Percentiles rank a stretch among this genome's conserved stretches.
Evolutionary conservation across 2,888 invertebrate genomes (phyloP).

Genomic region (Nephrotoma appendiculata): DNA sequence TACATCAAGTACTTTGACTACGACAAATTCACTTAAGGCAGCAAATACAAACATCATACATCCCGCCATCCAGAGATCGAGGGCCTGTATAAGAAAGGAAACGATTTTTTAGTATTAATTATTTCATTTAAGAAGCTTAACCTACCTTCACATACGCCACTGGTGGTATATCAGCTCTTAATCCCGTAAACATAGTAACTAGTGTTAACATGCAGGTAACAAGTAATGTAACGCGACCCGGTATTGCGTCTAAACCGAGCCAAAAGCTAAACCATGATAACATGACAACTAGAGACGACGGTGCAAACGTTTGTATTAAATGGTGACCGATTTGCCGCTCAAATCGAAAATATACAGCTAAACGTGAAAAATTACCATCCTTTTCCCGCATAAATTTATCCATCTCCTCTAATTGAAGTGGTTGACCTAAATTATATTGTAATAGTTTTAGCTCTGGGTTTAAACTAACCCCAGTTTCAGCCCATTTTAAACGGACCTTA

Average conservation of each 20-base stretch:
- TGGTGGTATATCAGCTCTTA: conserved; percentile 69
- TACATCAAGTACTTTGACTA: conserved; percentile 66
- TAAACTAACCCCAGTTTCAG: conserved; percentile 56
- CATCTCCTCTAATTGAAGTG: conserved; percentile 53
- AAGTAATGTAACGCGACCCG: conserved; percentile 63
- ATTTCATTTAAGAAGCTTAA: conserved; percentile 10
- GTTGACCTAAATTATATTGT: conserved; percentile 64
- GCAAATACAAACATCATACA: conserved; percentile 80
- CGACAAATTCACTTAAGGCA: conserved; percentile 68
- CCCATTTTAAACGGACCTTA: conserved; percentile 63
- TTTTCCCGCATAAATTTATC: conserved; percentile 63
- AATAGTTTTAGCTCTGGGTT: conserved; percentile 66
- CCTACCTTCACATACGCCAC: conserved; percentile 72
- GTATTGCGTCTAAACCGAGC: conserved; percentile 71
- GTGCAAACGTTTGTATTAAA: conserved; percentile 71
- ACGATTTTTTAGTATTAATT: neutral
- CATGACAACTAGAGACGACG: conserved; percentile 68
- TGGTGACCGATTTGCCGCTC: conserved; percentile 76
- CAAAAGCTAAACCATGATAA: conserved; percentile 80
- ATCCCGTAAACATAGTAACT: conserved; percentile 74
- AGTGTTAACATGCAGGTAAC: conserved; percentile 74
- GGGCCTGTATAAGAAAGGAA: conserved; percentile 37
- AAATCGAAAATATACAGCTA: conserved; percentile 65
- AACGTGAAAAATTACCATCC: conserved; percentile 64
- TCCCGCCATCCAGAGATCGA: conserved; percentile 79